phyloP scores from a whole-genome alignment of 2,797 vertebrate genomes.

The Neopelma chrysocephalum region DNA sequence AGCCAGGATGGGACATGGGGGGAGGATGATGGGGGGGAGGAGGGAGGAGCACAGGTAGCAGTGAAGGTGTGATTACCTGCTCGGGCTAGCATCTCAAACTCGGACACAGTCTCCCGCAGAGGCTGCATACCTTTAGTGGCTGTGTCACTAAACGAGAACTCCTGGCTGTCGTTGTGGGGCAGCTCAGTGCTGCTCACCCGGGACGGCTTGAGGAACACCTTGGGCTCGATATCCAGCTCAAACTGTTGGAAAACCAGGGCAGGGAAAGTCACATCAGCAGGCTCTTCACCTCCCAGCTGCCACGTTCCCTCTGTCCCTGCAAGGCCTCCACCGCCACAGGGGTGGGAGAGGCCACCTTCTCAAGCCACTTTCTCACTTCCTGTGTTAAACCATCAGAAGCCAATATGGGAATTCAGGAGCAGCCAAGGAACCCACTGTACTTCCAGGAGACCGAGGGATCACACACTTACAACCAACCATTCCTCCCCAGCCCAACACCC shows the following conservation, averaged over 20 bases:
- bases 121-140: constrained; percentile 89
- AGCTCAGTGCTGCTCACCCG: constrained; percentile 68
- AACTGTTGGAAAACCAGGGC: constrained; percentile 76
- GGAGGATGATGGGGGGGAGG: neutral
- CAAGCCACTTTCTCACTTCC: neutral
- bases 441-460: neutral
- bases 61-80: constrained; percentile 81
- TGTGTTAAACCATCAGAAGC: neutral
- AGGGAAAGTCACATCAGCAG: neutral
- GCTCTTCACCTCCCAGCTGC: neutral
- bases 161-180: constrained; percentile 84
- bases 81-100: constrained; percentile 88
- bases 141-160: constrained; percentile 87
- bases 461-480: neutral
- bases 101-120: constrained; percentile 82
- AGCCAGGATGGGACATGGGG: neutral
- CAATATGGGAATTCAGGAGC: rapidly evolving
- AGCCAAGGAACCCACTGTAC: neutral
- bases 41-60: constrained; percentile 3
- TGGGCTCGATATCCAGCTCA: constrained; percentile 93
- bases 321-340: rapidly evolving
- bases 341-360: neutral
- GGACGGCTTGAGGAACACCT: constrained; percentile 83
- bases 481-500: neutral
- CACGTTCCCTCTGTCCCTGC: neutral